Conservation (phyloP, 2,797 vertebrate genomes). For the Myotis daubentonii region DNA sequence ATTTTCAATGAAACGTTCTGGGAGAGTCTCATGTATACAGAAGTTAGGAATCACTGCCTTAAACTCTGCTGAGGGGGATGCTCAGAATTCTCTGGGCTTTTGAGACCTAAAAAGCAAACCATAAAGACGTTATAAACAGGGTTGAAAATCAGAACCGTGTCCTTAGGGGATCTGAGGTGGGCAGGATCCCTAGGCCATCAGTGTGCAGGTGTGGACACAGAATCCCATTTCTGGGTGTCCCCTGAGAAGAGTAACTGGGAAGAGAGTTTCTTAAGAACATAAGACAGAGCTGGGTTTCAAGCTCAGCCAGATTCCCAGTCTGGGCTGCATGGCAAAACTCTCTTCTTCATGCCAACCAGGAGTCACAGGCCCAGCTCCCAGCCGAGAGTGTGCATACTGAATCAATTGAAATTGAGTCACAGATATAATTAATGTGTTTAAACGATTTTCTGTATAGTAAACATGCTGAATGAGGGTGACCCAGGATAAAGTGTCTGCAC, state of each 20-base stretch:
- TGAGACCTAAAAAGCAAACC: neutral
- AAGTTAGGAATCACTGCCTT: neutral
- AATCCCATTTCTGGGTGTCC: neutral
- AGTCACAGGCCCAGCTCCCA: neutral
- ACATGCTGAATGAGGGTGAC: constrained; percentile 61
- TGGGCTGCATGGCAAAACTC: neutral
- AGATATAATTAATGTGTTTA: constrained; percentile 71
- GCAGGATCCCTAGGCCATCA: accelerated
- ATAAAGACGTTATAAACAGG: neutral
- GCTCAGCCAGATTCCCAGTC: neutral
- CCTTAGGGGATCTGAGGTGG: neutral
- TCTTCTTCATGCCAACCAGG: neutral
- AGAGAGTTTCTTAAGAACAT: neutral
- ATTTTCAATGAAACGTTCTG: neutral
- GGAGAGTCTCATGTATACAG: neutral
- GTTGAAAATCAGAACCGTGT: neutral
- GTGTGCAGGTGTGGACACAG: no score
- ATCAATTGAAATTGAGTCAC: constrained; percentile 71
- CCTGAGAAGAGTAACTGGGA: neutral
- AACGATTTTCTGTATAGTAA: constrained; percentile 71
- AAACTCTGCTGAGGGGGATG: neutral
- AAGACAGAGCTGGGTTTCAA: neutral
- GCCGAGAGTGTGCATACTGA: neutral
- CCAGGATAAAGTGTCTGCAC: constrained; percentile 44
- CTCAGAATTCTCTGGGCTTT: neutral